A percentile compares a stretch with the other conserved stretches of the same genome.
Conservation (phyloP, 2,888 invertebrate species). For the Liodrosophila aerea region DNA sequence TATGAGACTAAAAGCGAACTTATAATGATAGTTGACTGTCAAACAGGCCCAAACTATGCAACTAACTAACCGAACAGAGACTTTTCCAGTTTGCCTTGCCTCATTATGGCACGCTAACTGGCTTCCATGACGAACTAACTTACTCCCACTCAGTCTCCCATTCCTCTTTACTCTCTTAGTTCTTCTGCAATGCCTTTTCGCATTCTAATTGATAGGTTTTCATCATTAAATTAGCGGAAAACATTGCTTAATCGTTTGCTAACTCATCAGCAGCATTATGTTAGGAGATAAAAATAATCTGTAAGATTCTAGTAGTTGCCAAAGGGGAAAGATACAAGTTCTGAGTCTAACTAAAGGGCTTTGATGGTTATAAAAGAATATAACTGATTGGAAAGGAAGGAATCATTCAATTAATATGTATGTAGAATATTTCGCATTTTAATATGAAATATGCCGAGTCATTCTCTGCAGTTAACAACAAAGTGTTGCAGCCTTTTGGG, state of each 20-base stretch:
- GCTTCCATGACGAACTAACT: conserved; percentile 35
- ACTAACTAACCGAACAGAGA: conserved; percentile 56
- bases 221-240: conserved; percentile 25
- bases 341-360: no score
- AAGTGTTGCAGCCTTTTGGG: no score
- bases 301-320: no score
- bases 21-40: conserved; percentile 79
- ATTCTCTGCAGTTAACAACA: no score
- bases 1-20: conserved; percentile 76
- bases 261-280: conserved; percentile 16
- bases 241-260: conserved; percentile 28
- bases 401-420: no score
- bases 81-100: conserved; percentile 56
- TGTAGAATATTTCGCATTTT: no score
- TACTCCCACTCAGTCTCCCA: background rate
- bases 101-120: conserved; percentile 59
- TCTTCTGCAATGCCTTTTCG: conserved; percentile 11
- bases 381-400: no score
- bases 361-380: no score
- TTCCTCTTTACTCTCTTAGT: background rate
- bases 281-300: background rate
- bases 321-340: no score
- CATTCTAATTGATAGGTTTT: conserved; percentile 45
- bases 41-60: conserved; percentile 65
- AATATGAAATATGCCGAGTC: no score